These are phyloP conservation scores for Mongoloraphidia duomilia DNA, from an alignment of 2,888 invertebrate genomes.

Conservation along the genomic window DNA sequence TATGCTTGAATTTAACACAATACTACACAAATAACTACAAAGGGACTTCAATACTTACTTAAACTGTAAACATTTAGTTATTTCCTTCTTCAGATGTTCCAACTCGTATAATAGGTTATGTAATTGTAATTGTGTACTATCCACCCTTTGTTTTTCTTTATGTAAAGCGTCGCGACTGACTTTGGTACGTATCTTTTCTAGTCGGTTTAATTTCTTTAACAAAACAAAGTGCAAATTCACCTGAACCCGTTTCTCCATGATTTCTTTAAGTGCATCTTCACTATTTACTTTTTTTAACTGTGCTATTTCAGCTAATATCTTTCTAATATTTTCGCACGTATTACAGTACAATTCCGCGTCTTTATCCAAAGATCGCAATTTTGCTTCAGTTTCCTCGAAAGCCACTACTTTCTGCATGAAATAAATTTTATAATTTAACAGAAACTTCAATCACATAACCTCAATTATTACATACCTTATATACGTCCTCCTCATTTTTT, in stretches of 20 bases:
- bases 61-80: conserved; percentile 86
- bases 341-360: conserved; percentile 53
- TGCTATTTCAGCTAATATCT: conserved; percentile 52
- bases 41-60: conserved; percentile 39
- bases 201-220: conserved; percentile 76
- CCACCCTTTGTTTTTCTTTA: conserved; percentile 75
- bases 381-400: conserved; percentile 62
- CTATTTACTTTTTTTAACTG: conserved; percentile 44
- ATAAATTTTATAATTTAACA: conserved; percentile 1
- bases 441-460: not conserved
- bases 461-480: conserved; percentile 34
- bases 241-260: conserved; percentile 52
- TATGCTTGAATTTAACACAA: not conserved
- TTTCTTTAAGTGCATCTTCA: conserved; percentile 37
- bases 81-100: conserved; percentile 85
- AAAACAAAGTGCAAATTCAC: conserved; percentile 66
- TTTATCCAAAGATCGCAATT: conserved; percentile 44
- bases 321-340: conserved; percentile 54
- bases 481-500: conserved; percentile 40
- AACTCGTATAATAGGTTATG: conserved; percentile 92
- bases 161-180: conserved; percentile 67
- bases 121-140: conserved; percentile 75
- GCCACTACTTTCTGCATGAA: conserved; percentile 46
- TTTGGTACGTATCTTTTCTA: conserved; percentile 79
- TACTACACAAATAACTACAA: conserved; percentile 5